phyloP scores from a whole-genome alignment of 2,888 invertebrate species.

The Oscheius sp. region DNA sequence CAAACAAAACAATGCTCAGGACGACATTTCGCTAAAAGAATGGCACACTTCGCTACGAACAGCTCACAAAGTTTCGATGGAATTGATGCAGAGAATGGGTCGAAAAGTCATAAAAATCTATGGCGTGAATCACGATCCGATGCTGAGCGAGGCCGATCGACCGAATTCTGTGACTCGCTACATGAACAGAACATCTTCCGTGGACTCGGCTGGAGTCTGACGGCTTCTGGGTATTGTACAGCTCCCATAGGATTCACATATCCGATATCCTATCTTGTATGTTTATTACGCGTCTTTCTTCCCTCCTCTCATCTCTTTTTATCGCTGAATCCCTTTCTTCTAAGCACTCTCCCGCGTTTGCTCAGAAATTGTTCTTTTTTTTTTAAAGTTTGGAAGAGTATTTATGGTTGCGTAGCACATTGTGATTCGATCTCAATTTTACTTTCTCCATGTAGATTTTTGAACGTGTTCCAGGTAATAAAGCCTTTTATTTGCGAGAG shows the following conservation, averaged over 20 bases:
- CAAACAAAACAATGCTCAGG: constrained; percentile 72
- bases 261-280: constrained; percentile 17
- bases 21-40: constrained; percentile 97
- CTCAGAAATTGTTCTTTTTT: constrained; percentile 10
- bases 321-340: background rate
- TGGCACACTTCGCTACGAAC: constrained; percentile 95
- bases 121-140: constrained; percentile 80
- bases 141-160: constrained; percentile 71
- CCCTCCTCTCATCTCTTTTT: background rate
- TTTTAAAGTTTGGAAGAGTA: constrained; percentile 16
- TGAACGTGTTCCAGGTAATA: constrained; percentile 10
- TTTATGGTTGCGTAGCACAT: constrained; percentile 31
- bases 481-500: constrained; percentile 25
- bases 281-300: constrained; percentile 39
- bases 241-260: constrained; percentile 21
- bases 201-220: constrained; percentile 67
- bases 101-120: constrained; percentile 98
- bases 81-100: constrained; percentile 95
- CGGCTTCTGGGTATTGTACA: constrained; percentile 22
- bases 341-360: constrained; percentile 14
- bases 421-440: constrained; percentile 31
- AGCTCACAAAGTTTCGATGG: constrained; percentile 94
- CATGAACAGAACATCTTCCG: constrained; percentile 69
- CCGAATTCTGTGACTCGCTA: constrained; percentile 70
- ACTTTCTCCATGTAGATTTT: constrained; percentile 16